Base-by-base conservation (phyloP, 2,797 vertebrate genomes). In the Poecilia velifera region DNA sequence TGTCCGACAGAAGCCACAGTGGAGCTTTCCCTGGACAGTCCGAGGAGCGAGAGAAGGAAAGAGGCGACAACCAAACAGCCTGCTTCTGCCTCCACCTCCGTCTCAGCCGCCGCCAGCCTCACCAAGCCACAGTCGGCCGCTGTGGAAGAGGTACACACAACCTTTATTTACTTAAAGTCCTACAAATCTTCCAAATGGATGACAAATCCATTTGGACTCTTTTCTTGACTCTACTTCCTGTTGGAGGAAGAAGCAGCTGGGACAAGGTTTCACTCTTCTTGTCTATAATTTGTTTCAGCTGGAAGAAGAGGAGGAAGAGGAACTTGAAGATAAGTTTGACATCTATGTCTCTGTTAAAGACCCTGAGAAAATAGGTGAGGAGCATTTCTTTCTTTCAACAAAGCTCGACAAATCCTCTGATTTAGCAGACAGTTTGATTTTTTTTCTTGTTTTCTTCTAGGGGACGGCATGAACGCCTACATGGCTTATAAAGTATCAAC, bases 401-500 rank as follows among this genome's bases (percentile, higher is more conserved):
- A 74, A 73, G n/a, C 16, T 73, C 14, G 6, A 2, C 31, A 68
- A 22, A 68, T 41, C 8, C 36, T 12, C 6, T 7, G 6, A 20
- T 51, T 36, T n/a, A 47, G n/a, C 18, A 16, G 12, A 10, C 4
- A 14, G 13, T 34, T 71, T n/a, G 20, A 31, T 28, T 46, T 4
- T 6, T 46, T 4, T 6, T 72, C 25, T 39, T 18, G 20, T 25
- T 76, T 34, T 22, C 74, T 34, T 39, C 0, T 68, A 99, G 98
- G 98, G 45, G 98, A 99, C 12, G 98, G 98, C n/a, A 99, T 99
- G 98, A 98, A 97, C 28, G 98, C 98, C 0, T 99, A 99, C 0
- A 98, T 99, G 94, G 97, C 97, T 87, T 99, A 99, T 93, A 98
- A 96, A 96, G 97, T 99, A 9, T 96, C 97, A 55, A 99, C 98